Conservation (phyloP, 2,797 vertebrate species). For the Euphonia xanthogaster region DNA sequence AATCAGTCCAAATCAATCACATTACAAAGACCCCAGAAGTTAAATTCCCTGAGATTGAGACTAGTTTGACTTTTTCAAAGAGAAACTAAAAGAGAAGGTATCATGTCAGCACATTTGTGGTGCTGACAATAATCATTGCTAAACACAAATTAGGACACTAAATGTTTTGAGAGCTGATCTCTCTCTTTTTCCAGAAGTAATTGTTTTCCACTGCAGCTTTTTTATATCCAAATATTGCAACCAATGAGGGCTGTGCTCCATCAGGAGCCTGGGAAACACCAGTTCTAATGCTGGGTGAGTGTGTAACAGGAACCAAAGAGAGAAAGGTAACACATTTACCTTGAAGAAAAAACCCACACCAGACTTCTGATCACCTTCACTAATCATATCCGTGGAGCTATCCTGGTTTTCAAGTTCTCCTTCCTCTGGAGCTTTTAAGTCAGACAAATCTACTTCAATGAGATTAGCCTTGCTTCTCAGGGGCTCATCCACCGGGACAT, state of each 20-base stretch:
- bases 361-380: slow-evolving; percentile 81
- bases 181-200: not conserved
- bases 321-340: slow-evolving; percentile 69
- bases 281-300: not conserved
- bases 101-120: not conserved
- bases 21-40: not conserved
- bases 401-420: slow-evolving; percentile 62
- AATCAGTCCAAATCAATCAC: not conserved
- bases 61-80: not conserved
- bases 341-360: slow-evolving; percentile 95
- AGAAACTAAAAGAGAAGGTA: not conserved
- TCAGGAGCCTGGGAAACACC: not conserved
- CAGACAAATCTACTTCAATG: slow-evolving; percentile 91
- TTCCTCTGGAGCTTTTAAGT: slow-evolving; percentile 78
- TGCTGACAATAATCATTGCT: not conserved
- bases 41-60: not conserved
- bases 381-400: slow-evolving; percentile 46
- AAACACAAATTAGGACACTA: not conserved
- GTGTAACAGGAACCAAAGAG: not conserved
- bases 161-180: not conserved
- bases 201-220: not conserved
- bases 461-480: slow-evolving; percentile 82
- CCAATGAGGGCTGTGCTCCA: not conserved
- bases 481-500: slow-evolving; percentile 70
- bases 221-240: not conserved